Base-by-base conservation (phyloP, 2,888 invertebrate genomes). In the Adelphocoris suturalis region DNA sequence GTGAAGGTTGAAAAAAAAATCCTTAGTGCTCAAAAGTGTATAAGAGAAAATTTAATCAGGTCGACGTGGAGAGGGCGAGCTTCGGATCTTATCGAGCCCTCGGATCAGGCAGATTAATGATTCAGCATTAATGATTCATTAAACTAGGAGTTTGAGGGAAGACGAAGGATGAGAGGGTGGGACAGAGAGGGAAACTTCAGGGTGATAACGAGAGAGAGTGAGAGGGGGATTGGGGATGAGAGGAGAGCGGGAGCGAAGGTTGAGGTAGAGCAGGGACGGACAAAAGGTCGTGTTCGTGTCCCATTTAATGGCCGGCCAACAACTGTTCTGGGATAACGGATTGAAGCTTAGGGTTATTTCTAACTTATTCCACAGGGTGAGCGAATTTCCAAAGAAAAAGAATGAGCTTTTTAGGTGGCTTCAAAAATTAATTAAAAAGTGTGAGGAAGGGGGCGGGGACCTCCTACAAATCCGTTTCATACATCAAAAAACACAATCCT, bases 61-160 rank as follows among this genome's bases (percentile, higher is more conserved):
- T 52, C 52, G 48, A 14, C 57, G 11, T 57, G 16, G 61, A 61
- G 19, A n/a, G n/a, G 61, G 19, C n/a, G n/a, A n/a, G 3, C 61
- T 9, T 61, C 61, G 61, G 9, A 19, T 61, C 61, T 19, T 61
- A 61, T 61, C 61, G 61, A 19, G 61, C 61, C 52, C 52, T 16
- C 11, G 13, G 52, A 4, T 37, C 37, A 37, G 37, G 37, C 7
- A 16, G 52, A 16, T 52, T 52, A 19, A 61, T 61, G n/a, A 19
- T 61, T 14, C n/a, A 19, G 0, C n/a, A 61, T 61, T 61, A 61
- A 61, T 61, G 61, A 61, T 61, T 61, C 61, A 61, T 61, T 52
- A 52, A 52, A 52, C 14, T 37, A 37, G 37, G 37, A 37, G 37
- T 37, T 37, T 7, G 37, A 37, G 37, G 37, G 37, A 37, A 37